Evolutionary conservation across 2,113 vertebrate genomes (phyloP), one percentile per base, ranked within the genome.

Genomic region (Myotis lucifugus): DNA sequence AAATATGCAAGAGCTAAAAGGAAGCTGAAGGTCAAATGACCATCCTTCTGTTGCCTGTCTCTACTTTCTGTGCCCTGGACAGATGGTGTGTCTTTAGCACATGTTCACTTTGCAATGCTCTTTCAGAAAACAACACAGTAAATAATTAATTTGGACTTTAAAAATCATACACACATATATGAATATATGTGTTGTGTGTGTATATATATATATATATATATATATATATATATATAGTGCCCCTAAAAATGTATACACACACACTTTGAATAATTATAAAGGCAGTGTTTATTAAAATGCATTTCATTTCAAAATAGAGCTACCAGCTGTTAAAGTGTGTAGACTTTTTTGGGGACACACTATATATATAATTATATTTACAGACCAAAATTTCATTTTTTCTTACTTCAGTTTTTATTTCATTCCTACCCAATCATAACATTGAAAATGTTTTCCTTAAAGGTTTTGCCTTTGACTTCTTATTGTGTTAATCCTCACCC

Each of bases 1-100:
- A 54, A 56, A 27, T 18, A 37, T 18, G 23, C 27, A 89, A 91
- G 29, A 18, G 2, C 0, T 42, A 29, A 56, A 69, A 66, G 48
- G 48, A 69, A 96, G 32, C 18, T 19, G 17, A 70, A 67, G 2
- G 46, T 17, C 32, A 6, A 46, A 46, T 8, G 9, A 4, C 5
- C n/a, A 52, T 52, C 2, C 6, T 19, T 21, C 3, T 46, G 14
- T 42, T 37, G 3, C 0, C 0, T 2, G 25, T 8, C 32, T n/a
- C 66, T 17, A 27, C 6, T 82, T 34, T 8, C 19, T n/a, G 3
- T 14, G 2, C 4, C 48, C 18, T 52, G 40, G 29, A 40, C 32
- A 59, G 21, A 78, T 15, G 10, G n/a, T 70, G 3, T 46, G 10
- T n/a, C 15, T 15, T 40, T 34, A 72, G 52, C 2, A 8, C 46